Percentiles rank a stretch among this genome's conserved stretches.
These are phyloP conservation scores for Channa striata DNA, from an alignment of 2,797 vertebrate species.

Conservation along the genomic window DNA sequence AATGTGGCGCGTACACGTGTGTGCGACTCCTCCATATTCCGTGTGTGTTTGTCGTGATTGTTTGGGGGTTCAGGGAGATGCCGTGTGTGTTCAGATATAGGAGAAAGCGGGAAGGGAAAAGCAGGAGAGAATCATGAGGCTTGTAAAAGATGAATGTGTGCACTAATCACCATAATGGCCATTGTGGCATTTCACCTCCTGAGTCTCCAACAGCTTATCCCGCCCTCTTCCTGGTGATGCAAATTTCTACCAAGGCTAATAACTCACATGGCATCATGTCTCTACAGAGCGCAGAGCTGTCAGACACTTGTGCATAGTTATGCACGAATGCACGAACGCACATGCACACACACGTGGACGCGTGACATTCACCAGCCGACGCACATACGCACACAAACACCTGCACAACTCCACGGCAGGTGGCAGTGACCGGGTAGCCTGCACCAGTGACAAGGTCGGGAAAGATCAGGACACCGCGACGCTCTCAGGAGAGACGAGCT, in stretches of 20 bases:
- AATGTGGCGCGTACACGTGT: slow-evolving; percentile 52
- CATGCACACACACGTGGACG: slow-evolving; percentile 14
- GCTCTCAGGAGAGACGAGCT: slow-evolving; percentile 63
- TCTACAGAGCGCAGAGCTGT: slow-evolving; percentile 11
- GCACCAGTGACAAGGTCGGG: slow-evolving; percentile 74
- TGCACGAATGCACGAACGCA: slow-evolving; percentile 40
- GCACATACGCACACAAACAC: slow-evolving; percentile 36
- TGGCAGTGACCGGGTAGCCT: slow-evolving; percentile 70
- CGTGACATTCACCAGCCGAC: slow-evolving; percentile 19
- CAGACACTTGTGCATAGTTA: slow-evolving; percentile 38
- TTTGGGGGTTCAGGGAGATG: slow-evolving; percentile 60
- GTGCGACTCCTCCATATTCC: slow-evolving; percentile 43
- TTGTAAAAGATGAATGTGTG: slow-evolving; percentile 68
- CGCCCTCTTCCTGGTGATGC: slow-evolving; percentile 67
- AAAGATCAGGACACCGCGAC: slow-evolving; percentile 64
- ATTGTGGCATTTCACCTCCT: slow-evolving; percentile 60
- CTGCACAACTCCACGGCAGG: slow-evolving; percentile 50
- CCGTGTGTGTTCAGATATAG: slow-evolving; percentile 39
- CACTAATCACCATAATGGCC: slow-evolving; percentile 70
- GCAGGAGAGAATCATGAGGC: slow-evolving; percentile 49
- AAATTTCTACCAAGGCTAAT: slow-evolving; percentile 62
- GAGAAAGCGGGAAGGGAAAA: slow-evolving; percentile 8
- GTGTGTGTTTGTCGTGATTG: slow-evolving; percentile 64
- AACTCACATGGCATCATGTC: slow-evolving; percentile 51
- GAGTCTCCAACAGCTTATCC: slow-evolving; percentile 63